phyloP scores from a whole-genome alignment of 1,140 invertebrate species.

The Drosophila triauraria region DNA sequence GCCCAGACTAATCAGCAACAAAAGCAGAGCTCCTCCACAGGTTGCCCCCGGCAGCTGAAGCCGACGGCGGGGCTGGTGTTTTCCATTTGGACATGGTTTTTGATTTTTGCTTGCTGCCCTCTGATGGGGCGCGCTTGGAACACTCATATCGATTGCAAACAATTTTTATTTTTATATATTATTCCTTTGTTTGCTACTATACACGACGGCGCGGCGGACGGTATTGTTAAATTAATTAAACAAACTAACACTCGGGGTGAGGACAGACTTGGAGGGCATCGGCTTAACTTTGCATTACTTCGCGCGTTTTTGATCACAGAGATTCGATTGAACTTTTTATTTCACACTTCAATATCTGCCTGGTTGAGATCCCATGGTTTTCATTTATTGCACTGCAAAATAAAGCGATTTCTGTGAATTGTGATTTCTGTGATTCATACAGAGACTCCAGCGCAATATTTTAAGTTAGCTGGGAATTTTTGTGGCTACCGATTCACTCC shows the following conservation, averaged over 20 bases:
- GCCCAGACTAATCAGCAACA: slow-evolving; percentile 70
- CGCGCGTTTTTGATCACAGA: slow-evolving; percentile 41
- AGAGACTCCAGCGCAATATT: slow-evolving; percentile 15
- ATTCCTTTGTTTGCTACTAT: slow-evolving; percentile 53
- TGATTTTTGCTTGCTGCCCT: slow-evolving; percentile 56
- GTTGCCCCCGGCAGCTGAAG: slow-evolving; percentile 33
- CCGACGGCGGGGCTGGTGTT: slow-evolving; percentile 20
- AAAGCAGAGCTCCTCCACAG: slow-evolving; percentile 37
- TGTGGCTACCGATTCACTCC: slow-evolving; percentile 10
- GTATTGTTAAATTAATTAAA: slow-evolving; percentile 77
- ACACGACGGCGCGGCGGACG: slow-evolving; percentile 28
- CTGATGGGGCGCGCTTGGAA: slow-evolving; percentile 70
- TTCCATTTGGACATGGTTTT: slow-evolving; percentile 35
- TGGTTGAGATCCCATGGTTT: slow-evolving; percentile 41
- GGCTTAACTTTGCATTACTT: slow-evolving; percentile 66
- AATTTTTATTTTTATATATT: slow-evolving; percentile 47
- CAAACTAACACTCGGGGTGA: slow-evolving; percentile 57
- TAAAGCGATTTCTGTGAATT: slow-evolving; percentile 11
- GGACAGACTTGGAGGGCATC: slow-evolving; percentile 32
- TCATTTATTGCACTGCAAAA: slow-evolving; percentile 33
- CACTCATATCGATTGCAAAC: slow-evolving; percentile 75
- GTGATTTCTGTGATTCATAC: slow-evolving; percentile 18
- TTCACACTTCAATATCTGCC: slow-evolving; percentile 52
- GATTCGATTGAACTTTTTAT: slow-evolving; percentile 13
- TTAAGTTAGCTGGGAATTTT: slow-evolving; percentile 9